A percentile compares a stretch with the other conserved stretches of the same genome.
Evolutionary conservation across 2,113 vertebrate species (phyloP).

Genomic region (Hemiscyllium ocellatum): DNA sequence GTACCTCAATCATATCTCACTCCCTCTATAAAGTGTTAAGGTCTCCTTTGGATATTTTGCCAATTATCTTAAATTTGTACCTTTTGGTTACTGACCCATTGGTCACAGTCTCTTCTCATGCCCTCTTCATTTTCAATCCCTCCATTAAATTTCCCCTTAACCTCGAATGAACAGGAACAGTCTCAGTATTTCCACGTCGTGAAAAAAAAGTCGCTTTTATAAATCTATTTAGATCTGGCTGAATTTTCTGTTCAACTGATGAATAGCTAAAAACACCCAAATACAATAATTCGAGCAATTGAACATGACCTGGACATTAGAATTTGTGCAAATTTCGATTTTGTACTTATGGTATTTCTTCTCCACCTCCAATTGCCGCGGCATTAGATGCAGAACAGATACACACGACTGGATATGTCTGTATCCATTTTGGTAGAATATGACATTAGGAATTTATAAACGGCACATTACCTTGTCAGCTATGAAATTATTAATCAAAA

Average conservation of each 20-base stretch:
- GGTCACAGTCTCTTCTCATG: background rate
- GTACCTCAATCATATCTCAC: background rate
- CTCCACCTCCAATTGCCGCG: background rate
- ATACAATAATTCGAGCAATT: background rate
- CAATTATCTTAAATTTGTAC: background rate
- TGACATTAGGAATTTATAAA: background rate
- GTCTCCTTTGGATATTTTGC: background rate
- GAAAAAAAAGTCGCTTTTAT: background rate
- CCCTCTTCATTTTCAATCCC: background rate
- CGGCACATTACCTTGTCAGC: background rate
- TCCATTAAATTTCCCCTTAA: background rate
- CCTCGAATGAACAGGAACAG: background rate
- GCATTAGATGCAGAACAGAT: background rate
- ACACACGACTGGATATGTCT: background rate
- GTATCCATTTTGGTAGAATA: too few species aligned
- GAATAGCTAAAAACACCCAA: background rate
- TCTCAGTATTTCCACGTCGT: background rate
- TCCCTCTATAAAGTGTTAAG: background rate
- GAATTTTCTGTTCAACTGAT: background rate
- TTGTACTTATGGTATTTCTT: background rate
- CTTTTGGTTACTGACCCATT: background rate
- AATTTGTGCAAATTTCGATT: background rate
- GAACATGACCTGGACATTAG: background rate
- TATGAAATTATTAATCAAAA: background rate
- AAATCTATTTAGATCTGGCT: background rate